These are phyloP conservation scores for Phocides pigmalion DNA, from an alignment of 1,140 invertebrate species.

Conservation along the genomic window DNA sequence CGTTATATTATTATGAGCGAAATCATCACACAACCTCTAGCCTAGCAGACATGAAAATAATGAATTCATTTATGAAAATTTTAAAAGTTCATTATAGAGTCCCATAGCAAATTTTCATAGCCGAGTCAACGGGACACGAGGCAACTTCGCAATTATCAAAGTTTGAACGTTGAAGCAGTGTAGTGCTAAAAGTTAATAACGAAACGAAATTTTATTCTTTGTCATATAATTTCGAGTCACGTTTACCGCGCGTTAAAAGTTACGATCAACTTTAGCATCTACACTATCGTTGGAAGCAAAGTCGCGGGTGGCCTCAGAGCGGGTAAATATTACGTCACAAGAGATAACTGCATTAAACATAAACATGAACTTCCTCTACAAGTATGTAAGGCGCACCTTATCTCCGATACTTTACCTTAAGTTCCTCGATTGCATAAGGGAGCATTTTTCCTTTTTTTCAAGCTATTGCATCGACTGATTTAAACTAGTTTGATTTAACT, in stretches of 20 bases:
- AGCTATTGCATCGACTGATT: not conserved
- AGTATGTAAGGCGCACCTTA: slow-evolving; percentile 9
- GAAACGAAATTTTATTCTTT: slow-evolving; percentile 20
- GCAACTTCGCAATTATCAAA: slow-evolving; percentile 21
- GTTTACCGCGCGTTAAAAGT: slow-evolving; percentile 28
- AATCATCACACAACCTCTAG: no score
- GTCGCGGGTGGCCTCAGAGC: slow-evolving; percentile 18
- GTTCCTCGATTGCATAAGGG: not conserved
- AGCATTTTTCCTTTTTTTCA: not conserved
- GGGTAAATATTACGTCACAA: slow-evolving; percentile 27
- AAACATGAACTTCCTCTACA: slow-evolving; percentile 22
- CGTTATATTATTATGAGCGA: no score
- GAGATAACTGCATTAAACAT: slow-evolving; percentile 26
- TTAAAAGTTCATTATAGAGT: not conserved
- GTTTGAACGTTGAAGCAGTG: slow-evolving; percentile 10
- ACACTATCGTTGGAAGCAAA: slow-evolving; percentile 18
- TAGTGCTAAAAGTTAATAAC: slow-evolving; percentile 19
- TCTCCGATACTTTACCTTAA: slow-evolving; percentile 1
- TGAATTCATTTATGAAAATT: not conserved
- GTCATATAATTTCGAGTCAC: slow-evolving; percentile 30
- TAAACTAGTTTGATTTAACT: no score
- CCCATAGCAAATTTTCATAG: not conserved
- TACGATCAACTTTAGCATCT: slow-evolving; percentile 28
- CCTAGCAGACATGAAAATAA: no score
- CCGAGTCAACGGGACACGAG: slow-evolving; percentile 8